These are phyloP conservation scores for Chrysolina americana DNA, from an alignment of 2,888 invertebrate species.

Conservation along the genomic window DNA sequence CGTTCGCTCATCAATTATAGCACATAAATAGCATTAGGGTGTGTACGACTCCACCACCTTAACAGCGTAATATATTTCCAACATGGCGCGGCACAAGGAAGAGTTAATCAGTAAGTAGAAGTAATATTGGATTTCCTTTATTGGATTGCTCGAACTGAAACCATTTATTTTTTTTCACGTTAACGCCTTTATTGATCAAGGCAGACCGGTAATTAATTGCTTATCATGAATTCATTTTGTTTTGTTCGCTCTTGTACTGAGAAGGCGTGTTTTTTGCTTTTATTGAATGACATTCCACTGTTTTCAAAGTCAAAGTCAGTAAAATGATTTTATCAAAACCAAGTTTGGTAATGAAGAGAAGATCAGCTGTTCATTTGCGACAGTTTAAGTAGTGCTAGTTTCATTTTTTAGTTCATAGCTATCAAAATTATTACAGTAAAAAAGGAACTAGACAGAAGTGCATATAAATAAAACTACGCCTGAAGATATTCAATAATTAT, in stretches of 20 bases:
- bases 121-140: conserved; percentile 31
- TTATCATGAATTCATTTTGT: conserved; percentile 18
- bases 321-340: too few species aligned
- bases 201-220: conserved; percentile 23
- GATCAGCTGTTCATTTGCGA: too few species aligned
- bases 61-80: conserved; percentile 20
- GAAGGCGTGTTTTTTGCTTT: not conserved
- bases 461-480: too few species aligned
- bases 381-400: too few species aligned
- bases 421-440: too few species aligned
- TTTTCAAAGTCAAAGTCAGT: too few species aligned
- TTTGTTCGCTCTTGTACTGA: not conserved
- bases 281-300: not conserved
- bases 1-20: conserved; percentile 24
- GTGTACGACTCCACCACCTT: conserved; percentile 27
- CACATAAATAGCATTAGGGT: conserved; percentile 25
- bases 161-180: conserved; percentile 17
- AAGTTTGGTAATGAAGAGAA: too few species aligned
- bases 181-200: conserved; percentile 29
- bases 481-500: too few species aligned
- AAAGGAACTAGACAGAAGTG: too few species aligned
- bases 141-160: conserved; percentile 28
- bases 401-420: too few species aligned
- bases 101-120: conserved; percentile 30
- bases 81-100: conserved; percentile 22